Evolutionary conservation across 2,113 vertebrate species (phyloP), one percentile per base, ranked within the genome.

Genomic region (Epinephelus cyanopodus): DNA sequence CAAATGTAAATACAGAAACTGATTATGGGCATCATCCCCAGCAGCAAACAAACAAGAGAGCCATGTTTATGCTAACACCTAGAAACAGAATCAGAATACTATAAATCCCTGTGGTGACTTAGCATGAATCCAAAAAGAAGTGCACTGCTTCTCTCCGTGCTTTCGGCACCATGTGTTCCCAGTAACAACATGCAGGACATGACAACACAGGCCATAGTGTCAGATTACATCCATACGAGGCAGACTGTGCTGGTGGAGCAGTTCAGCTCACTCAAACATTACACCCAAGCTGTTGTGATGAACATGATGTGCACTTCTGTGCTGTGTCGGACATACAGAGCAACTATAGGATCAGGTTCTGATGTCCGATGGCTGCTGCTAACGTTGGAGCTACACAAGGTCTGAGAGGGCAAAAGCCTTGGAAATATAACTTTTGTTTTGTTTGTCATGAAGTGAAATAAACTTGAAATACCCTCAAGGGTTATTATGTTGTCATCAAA

Each of bases 1-100:
- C 37, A 11, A 57, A 1, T 85, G 81, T 88, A 85, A 86, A 85
- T 60, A 81, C 23, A 54, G 57, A 76, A 72, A 13, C 5, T 60
- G 57, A 87, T 82, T 84, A 78, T 53, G 47, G 61, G 58, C 83
- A 63, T 74, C 56, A 48, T 77, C 50, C 21, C 53, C 58, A 73
- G 67, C 53, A 85, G 70, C 68, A 62, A 74, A 84, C 47, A 86
- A 70, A 85, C 29, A 69, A 42, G 62, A 70, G 15, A 58, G 27
- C 12, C 25, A 61, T 14, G 6, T 83, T 67, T 50, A 76, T 67
- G 56, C 71, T 82, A 68, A 81, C 50, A 60, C 37, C 17, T 33
- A 29, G 18, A 84, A 71, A 75, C 29, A 61, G 47, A 54, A 21
- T 45, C 3, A 9, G 15, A 82, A 74, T 57, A 23, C 39, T 52